Evolutionary conservation across 2,113 vertebrate genomes (phyloP).

Genomic region (Stictonetta naevosa): DNA sequence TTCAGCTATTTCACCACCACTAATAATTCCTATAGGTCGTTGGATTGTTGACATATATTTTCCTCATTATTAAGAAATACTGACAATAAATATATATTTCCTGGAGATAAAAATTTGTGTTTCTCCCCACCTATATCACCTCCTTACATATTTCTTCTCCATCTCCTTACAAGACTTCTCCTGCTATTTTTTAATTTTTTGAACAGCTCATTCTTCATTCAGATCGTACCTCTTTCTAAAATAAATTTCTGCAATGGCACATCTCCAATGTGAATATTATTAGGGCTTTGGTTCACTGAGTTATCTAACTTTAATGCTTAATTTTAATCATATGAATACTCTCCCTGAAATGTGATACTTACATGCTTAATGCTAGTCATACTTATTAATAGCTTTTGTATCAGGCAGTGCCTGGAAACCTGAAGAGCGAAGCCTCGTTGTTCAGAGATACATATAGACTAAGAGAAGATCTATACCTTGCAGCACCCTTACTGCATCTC

Average conservation of each 20-base stretch:
- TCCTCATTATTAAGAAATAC: background rate
- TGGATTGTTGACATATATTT: background rate
- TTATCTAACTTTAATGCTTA: background rate
- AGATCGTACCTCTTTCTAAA: background rate
- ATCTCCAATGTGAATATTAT: background rate
- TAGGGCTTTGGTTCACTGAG: background rate
- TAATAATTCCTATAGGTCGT: conserved; percentile 4
- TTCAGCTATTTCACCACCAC: conserved; percentile 25
- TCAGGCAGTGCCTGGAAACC: background rate
- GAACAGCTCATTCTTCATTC: background rate
- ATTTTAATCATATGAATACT: background rate
- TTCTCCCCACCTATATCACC: background rate
- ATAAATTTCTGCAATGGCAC: background rate
- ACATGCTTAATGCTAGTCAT: background rate
- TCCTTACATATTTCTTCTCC: background rate
- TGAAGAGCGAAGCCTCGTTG: background rate
- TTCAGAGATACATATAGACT: background rate
- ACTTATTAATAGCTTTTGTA: background rate
- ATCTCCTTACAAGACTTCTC: background rate
- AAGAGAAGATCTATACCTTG: background rate
- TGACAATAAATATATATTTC: background rate
- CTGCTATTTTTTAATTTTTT: background rate
- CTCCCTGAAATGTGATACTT: background rate
- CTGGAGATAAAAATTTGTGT: background rate
- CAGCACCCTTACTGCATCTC: background rate